Evolutionary conservation across 2,113 vertebrate species (phyloP), one percentile per base, ranked within the genome.

Genomic region (Myotis brandtii): DNA sequence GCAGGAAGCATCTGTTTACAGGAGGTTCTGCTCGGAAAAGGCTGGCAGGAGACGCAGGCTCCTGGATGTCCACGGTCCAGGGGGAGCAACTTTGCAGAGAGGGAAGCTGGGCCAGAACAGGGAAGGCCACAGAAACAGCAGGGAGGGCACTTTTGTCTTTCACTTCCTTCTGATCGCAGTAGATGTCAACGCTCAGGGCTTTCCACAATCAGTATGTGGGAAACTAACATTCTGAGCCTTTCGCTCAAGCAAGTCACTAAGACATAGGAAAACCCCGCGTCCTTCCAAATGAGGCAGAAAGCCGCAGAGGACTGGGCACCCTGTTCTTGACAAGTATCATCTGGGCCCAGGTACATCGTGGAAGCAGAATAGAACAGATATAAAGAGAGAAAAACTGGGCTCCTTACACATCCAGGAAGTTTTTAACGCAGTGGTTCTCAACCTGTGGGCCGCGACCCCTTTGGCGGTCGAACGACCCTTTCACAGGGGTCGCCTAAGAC

Each of bases 171-270:
- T n/a, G 12, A 62, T 27, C 46, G 84, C 93, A 70, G 16, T 62
- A 89, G 48, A 62, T 2, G 5, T 50, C 76, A 90, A 56, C 6
- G 9, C 27, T 79, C 54, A 43, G 52, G 69, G 12, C 34, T 46
- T 54, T 89, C 34, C 85, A 27, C 27, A 1, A 8, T 13, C n/a
- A 34, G 32, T 2, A 0, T 0, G 27, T 2, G 27, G n/a, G n/a
- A 86, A 37, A 6, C 13, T 2, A 23, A 64, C 86, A 14, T 59
- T 34, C 70, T 27, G 21, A 59, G 10, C n/a, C 27, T 46, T 56
- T 43, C 37, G 1, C 3, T 66, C 37, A 52, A 43, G 52, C 9
- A 32, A 37, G 37, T 25, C 32, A 9, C 23, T 9, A 54, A 75
- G 62, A 91, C 56, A 30, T 5, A 14, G 0, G 4, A 85, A 79